phyloP scores from a whole-genome alignment of 2,797 vertebrate genomes.

The Phaenicophaeus curvirostris region DNA sequence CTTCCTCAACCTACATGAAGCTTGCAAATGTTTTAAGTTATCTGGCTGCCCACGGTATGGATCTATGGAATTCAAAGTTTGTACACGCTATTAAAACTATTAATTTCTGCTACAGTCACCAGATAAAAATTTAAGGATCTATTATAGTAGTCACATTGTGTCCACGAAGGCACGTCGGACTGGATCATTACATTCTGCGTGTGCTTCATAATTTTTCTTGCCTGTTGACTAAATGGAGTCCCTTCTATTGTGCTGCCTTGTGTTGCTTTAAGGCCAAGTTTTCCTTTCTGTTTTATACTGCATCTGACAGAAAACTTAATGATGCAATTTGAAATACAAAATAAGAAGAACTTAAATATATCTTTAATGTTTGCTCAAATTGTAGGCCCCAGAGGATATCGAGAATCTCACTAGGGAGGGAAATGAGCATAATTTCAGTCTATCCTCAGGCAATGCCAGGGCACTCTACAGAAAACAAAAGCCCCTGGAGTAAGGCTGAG shows the following conservation, averaged over 20 bases:
- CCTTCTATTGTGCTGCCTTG: neutral
- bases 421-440: slow-evolving; percentile 67
- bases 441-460: slow-evolving; percentile 83
- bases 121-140: neutral
- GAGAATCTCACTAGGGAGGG: slow-evolving; percentile 68
- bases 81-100: neutral
- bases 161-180: neutral
- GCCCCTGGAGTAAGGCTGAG: slow-evolving; percentile 83
- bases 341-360: neutral
- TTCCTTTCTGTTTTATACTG: neutral
- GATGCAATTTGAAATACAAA: neutral
- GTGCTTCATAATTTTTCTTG: neutral
- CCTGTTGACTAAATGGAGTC: neutral
- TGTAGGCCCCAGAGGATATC: slow-evolving; percentile 70
- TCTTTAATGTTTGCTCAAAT: slow-evolving; percentile 68
- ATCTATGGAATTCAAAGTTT: neutral
- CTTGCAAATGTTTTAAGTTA: neutral
- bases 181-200: neutral
- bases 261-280: neutral
- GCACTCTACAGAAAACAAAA: slow-evolving; percentile 53
- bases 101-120: neutral
- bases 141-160: neutral
- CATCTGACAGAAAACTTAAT: neutral
- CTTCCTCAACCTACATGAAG: neutral
- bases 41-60: neutral